phyloP scores from a whole-genome alignment of 1,140 invertebrate species.

The Bombus turneri region DNA sequence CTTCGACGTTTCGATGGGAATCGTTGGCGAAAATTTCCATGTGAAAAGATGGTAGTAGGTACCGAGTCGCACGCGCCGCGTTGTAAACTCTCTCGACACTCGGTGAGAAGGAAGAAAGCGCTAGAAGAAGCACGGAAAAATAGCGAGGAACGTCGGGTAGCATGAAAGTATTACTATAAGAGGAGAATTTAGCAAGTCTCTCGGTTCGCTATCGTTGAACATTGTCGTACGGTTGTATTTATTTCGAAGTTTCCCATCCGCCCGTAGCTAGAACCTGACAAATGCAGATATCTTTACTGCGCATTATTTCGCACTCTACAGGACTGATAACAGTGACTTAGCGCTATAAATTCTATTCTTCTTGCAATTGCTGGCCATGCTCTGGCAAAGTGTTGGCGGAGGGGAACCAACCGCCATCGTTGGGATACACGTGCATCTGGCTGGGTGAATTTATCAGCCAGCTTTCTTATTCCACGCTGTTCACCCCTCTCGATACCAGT shows the following conservation, averaged over 20 bases:
- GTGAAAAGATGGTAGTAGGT: slow-evolving; percentile 4
- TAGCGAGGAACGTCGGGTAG: neutral
- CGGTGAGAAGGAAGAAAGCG: slow-evolving; percentile 2
- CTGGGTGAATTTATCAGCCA: slow-evolving; percentile 36
- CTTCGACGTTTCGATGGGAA: neutral
- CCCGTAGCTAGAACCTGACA: slow-evolving; percentile 36
- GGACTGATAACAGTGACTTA: slow-evolving; percentile 48
- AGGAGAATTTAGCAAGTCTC: slow-evolving; percentile 16
- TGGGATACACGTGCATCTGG: slow-evolving; percentile 16
- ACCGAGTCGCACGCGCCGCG: neutral
- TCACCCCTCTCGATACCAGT: slow-evolving; percentile 11
- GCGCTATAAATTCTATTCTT: slow-evolving; percentile 57
- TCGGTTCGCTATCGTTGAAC: slow-evolving; percentile 10
- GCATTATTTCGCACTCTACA: slow-evolving; percentile 56
- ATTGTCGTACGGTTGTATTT: slow-evolving; percentile 29
- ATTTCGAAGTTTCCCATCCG: slow-evolving; percentile 47
- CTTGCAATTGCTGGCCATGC: slow-evolving; percentile 11
- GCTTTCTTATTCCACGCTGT: slow-evolving; percentile 23
- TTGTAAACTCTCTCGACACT: slow-evolving; percentile 10
- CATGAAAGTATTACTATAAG: neutral
- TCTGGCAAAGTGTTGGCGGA: neutral
- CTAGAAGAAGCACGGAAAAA: neutral
- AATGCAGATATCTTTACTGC: slow-evolving; percentile 53
- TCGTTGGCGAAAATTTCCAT: slow-evolving; percentile 2
- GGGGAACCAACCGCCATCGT: neutral